Percentiles rank a stretch among this genome's conserved stretches.
phyloP scores from a whole-genome alignment of 2,797 vertebrate species.

The Ctenochaetus hawaiiensis region DNA sequence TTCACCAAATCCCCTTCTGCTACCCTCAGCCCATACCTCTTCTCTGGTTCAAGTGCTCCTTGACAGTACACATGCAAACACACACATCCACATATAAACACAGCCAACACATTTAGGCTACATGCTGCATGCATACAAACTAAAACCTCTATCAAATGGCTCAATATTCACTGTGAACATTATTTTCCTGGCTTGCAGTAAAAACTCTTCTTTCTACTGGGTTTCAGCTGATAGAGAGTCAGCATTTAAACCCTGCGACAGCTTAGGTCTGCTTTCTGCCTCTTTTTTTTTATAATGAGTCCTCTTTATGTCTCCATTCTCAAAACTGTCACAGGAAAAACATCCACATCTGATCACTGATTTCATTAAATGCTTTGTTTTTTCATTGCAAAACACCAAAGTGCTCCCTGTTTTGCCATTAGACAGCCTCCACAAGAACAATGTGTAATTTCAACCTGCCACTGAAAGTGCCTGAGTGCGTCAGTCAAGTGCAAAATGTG shows the following conservation, averaged over 20 bases:
- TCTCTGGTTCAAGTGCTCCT: slow-evolving; percentile 73
- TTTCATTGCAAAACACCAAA: slow-evolving; percentile 50
- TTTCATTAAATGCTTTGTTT: slow-evolving; percentile 67
- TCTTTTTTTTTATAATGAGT: slow-evolving; percentile 27
- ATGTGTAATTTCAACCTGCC: slow-evolving; percentile 68
- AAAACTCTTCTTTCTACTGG: slow-evolving; percentile 3
- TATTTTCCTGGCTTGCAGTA: slow-evolving; percentile 9
- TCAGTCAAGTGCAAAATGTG: slow-evolving; percentile 54
- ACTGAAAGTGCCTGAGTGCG: slow-evolving; percentile 39
- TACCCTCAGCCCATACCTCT: slow-evolving; percentile 71
- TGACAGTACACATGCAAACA: slow-evolving; percentile 50
- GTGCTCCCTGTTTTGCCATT: slow-evolving; percentile 62
- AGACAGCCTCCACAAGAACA: slow-evolving; percentile 57
- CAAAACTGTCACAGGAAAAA: slow-evolving; percentile 51
- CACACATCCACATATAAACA: slow-evolving; percentile 14
- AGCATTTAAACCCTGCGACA: slow-evolving; percentile 21
- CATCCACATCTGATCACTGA: slow-evolving; percentile 53
- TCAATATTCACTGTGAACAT: background rate
- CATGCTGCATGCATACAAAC: background rate
- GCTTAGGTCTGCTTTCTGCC: slow-evolving; percentile 35
- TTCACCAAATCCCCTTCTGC: slow-evolving; percentile 81
- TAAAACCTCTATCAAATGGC: background rate
- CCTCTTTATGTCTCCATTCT: slow-evolving; percentile 46
- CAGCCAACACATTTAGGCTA: background rate
- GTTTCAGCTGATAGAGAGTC: slow-evolving; percentile 41